Conservation (phyloP, 2,113 vertebrate species). For the Vulpes vulpes region DNA sequence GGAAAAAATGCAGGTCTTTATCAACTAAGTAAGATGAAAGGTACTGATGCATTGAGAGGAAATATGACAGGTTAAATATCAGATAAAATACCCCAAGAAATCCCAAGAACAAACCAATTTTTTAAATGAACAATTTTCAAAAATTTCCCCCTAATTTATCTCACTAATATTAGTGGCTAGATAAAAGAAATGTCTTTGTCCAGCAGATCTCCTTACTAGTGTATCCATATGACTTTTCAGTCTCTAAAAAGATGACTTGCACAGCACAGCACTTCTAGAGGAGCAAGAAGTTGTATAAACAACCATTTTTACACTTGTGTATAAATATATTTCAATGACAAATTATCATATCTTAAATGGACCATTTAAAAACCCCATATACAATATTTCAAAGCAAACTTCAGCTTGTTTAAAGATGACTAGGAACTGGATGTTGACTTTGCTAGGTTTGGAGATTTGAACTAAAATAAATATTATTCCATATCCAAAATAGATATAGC, state of each 20-base stretch:
- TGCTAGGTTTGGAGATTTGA: background rate
- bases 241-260: background rate
- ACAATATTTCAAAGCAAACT: background rate
- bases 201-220: background rate
- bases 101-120: background rate
- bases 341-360: conserved; percentile 3
- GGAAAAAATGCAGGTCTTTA: background rate
- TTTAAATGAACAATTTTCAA: background rate
- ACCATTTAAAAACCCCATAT: background rate
- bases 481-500: background rate
- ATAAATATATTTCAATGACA: background rate
- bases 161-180: background rate
- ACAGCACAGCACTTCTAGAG: background rate
- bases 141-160: background rate
- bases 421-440: background rate
- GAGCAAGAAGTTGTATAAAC: background rate
- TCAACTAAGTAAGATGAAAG: background rate
- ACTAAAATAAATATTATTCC: background rate
- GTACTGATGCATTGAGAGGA: background rate
- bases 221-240: no score
- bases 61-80: background rate
- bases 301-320: background rate
- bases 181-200: background rate
- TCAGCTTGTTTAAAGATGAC: background rate
- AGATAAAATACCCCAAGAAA: background rate